These are phyloP conservation scores for Zaprionus capensis DNA, from an alignment of 1,140 invertebrate genomes.

Conservation along the genomic window DNA sequence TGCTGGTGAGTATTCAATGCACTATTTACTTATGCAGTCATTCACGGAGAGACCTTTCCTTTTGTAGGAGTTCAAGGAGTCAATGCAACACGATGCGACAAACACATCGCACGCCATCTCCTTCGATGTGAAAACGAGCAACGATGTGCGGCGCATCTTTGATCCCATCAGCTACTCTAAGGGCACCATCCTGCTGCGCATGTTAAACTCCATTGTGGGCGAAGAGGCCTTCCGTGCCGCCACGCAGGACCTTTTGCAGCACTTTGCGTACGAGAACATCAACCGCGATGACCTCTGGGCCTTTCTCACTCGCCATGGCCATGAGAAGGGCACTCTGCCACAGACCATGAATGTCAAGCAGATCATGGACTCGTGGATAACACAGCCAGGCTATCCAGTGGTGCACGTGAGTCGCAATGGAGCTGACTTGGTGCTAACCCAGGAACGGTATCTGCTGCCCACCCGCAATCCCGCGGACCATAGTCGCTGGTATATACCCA, in stretches of 20 bases:
- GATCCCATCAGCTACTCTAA: constrained; percentile 94
- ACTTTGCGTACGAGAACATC: constrained; percentile 88
- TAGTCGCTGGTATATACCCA: constrained; percentile 86
- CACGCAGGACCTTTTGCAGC: constrained; percentile 87
- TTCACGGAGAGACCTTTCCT: no score
- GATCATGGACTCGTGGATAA: constrained; percentile 93
- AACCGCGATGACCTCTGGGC: constrained; percentile 90
- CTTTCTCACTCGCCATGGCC: constrained; percentile 86
- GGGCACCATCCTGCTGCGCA: constrained; percentile 91
- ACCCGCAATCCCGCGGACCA: constrained; percentile 51
- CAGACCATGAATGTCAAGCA: constrained; percentile 86
- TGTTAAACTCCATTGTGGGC: constrained; percentile 91
- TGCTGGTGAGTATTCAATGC: constrained; percentile 82
- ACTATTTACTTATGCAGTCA: no score
- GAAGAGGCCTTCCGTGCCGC: constrained; percentile 88
- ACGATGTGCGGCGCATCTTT: constrained; percentile 92
- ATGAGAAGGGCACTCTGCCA: constrained; percentile 84
- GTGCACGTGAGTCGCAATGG: constrained; percentile 86
- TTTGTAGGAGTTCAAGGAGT: constrained; percentile 87
- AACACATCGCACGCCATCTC: constrained; percentile 90
- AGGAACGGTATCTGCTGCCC: constrained; percentile 76
- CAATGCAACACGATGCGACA: constrained; percentile 90
- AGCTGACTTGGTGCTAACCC: constrained; percentile 59
- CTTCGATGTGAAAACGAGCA: constrained; percentile 88
- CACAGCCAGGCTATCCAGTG: constrained; percentile 93